These are phyloP conservation scores for Seriola rivoliana DNA, from an alignment of 2,113 vertebrate species.

Conservation along the genomic window DNA sequence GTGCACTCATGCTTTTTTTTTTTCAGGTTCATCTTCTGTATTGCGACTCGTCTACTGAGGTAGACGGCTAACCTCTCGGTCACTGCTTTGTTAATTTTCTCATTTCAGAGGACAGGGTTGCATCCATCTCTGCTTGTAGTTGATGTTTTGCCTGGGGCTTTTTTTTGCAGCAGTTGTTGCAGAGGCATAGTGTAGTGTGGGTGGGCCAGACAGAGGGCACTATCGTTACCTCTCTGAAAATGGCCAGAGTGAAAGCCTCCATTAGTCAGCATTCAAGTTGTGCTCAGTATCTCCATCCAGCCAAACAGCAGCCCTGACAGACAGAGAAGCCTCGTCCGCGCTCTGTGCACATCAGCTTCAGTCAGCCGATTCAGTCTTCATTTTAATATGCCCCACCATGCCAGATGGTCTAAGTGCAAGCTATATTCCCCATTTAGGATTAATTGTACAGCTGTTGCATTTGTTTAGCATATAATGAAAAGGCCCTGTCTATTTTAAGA, in stretches of 20 bases:
- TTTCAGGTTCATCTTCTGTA: conserved; percentile 1
- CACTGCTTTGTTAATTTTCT: conserved; percentile 47
- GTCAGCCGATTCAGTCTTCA: conserved; percentile 71
- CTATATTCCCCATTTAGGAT: conserved; percentile 78
- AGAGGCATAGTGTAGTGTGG: conserved; percentile 19
- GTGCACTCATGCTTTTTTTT: background rate
- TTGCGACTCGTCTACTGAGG: background rate
- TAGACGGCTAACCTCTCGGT: conserved; percentile 16
- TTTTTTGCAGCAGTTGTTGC: conserved; percentile 36
- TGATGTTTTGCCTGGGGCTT: conserved; percentile 29
- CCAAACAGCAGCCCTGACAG: conserved; percentile 49
- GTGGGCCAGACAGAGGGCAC: conserved; percentile 36
- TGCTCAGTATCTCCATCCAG: conserved; percentile 48
- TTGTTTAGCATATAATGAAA: conserved; percentile 80
- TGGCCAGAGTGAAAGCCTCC: conserved; percentile 58
- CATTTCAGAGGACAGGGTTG: conserved; percentile 14
- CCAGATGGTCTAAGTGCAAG: conserved; percentile 81
- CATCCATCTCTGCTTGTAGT: conserved; percentile 53
- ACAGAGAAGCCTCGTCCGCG: conserved; percentile 42
- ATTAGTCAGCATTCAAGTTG: conserved; percentile 64
- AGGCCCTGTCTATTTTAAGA: conserved; percentile 57
- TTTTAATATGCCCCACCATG: conserved; percentile 67
- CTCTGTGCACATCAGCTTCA: conserved; percentile 66
- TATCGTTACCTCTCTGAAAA: conserved; percentile 49
- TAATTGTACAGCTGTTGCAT: conserved; percentile 74